Evolutionary conservation across 2,113 vertebrate species (phyloP).

Genomic region (Anser cygnoides): DNA sequence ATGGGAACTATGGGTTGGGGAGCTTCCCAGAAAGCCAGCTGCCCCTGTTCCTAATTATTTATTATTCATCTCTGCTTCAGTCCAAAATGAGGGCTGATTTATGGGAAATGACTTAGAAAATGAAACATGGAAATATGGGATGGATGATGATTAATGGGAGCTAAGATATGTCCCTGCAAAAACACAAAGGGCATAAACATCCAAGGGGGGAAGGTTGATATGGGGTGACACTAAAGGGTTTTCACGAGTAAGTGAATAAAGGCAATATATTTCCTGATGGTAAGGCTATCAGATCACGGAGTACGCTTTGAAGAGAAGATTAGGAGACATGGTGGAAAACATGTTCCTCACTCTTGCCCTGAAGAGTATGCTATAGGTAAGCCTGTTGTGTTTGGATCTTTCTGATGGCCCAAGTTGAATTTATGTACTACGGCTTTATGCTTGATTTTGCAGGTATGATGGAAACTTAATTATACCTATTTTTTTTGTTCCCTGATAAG

Average conservation of each 20-base stretch:
- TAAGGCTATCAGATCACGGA: neutral
- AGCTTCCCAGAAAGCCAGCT: slow-evolving; percentile 66
- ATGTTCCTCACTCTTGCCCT: neutral
- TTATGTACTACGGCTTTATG: neutral
- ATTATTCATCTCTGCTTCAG: slow-evolving; percentile 55
- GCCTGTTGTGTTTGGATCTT: neutral
- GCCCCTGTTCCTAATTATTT: slow-evolving; percentile 70
- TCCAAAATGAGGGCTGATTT: slow-evolving; percentile 62
- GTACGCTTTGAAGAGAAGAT: neutral
- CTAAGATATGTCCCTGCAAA: slow-evolving; percentile 35
- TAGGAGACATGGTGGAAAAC: neutral
- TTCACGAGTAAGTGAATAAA: neutral
- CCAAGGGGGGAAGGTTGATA: neutral
- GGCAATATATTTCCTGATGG: neutral
- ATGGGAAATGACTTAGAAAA: slow-evolving; percentile 54
- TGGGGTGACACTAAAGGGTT: neutral
- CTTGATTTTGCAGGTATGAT: neutral
- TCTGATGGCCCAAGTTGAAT: neutral
- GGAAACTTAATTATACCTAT: neutral
- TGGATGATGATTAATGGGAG: slow-evolving; percentile 42
- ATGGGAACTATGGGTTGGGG: slow-evolving; percentile 62
- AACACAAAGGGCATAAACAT: slow-evolving; percentile 30
- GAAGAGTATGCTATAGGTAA: neutral
- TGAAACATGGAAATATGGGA: slow-evolving; percentile 43
- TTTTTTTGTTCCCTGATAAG: neutral